Evolutionary conservation across 2,797 vertebrate genomes (phyloP).

Genomic region (Picus viridis): DNA sequence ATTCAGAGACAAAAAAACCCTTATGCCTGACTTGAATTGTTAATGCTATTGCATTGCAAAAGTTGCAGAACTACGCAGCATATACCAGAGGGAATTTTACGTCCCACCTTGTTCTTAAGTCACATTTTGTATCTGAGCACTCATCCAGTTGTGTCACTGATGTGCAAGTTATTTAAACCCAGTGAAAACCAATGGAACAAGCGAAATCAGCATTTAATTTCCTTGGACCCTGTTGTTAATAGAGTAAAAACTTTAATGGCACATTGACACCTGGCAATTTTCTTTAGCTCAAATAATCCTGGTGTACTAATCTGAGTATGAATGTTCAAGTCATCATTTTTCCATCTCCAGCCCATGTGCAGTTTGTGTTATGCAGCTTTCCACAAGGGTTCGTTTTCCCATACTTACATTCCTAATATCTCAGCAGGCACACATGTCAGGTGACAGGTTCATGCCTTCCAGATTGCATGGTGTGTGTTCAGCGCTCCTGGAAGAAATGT

Average conservation of each 20-base stretch:
- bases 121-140: neutral
- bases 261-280: neutral
- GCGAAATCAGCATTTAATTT: neutral
- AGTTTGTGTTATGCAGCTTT: neutral
- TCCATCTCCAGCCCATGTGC: fast-evolving
- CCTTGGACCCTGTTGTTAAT: neutral
- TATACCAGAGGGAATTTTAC: neutral
- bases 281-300: neutral
- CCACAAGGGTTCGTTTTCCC: neutral
- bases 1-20: conserved; percentile 17
- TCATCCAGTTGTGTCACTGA: neutral
- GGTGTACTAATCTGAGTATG: neutral
- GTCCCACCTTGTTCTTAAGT: neutral
- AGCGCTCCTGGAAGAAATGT: fast-evolving
- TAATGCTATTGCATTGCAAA: neutral
- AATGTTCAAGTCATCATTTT: neutral
- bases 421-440: neutral
- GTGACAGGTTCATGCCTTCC: neutral
- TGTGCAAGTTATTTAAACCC: neutral
- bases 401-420: neutral
- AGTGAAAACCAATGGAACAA: neutral
- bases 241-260: neutral
- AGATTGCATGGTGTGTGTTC: fast-evolving
- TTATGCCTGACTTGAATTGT: conserved; percentile 45
- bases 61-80: neutral